Base-by-base conservation (phyloP, 1,140 invertebrate species). In the Tenebrio molitor region DNA sequence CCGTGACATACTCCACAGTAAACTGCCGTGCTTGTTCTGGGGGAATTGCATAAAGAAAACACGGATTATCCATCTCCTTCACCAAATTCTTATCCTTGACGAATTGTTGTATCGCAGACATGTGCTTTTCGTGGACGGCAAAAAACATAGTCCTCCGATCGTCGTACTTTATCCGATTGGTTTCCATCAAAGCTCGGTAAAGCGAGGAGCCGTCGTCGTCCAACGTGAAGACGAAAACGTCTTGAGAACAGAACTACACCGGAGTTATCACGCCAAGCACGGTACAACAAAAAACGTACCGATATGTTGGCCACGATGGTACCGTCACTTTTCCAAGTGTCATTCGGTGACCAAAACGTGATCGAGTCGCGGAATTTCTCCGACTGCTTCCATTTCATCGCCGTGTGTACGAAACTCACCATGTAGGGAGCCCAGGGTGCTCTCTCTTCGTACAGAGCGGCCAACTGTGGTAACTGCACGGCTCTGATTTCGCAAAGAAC, bases 151-250 rank as follows among this genome's bases (percentile, higher is more conserved):
- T 50, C n/a, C 21, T 29, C 1, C 8, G n/a, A 2, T 77, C 72
- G 19, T 58, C 64, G 74, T 77, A 79, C 53, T 73, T 58, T 16
- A 79, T 75, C 15, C 42, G 66, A 62, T 70, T 73, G 2, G 75
- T 76, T 65, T 74, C 71, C 25, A 69, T 68, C 0, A 79, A 34
- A 6, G 75, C 75, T 8, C 63, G n/a, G 46, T 68, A 74, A 21
- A 79, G 33, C 2, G 70, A 69, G n/a, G 53, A 66, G 3, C 69
- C 36, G 25, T 78, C 71, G 7, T 69, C 62, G 58, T 77, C 69
- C 50, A 79, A 73, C 0, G 71, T 75, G 33, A 76, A 78, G 14
- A 78, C 42, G 12, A 72, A 42, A 34, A 74, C 12, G 42, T 74
- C 73, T 8, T 50, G 44, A 7, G 15, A 21, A 1, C 8, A 17